Percentiles rank a stretch among this genome's conserved stretches.
phyloP scores from a whole-genome alignment of 2,888 invertebrate species.

The Chaitophorus viminalis region DNA sequence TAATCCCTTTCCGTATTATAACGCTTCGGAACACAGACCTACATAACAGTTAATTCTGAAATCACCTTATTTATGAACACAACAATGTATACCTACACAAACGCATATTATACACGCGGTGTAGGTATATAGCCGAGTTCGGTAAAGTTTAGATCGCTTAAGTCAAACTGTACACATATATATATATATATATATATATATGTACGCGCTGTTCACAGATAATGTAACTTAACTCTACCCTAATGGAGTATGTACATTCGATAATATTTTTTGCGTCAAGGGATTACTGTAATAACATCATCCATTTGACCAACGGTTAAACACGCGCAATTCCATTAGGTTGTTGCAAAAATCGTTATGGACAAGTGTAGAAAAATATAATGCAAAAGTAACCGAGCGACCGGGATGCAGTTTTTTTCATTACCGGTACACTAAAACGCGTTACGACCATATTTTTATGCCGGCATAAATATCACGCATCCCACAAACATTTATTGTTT shows the following conservation, averaged over 20 bases:
- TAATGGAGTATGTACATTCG: neutral
- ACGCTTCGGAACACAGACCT: constrained; percentile 3
- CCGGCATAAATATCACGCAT: too few relatives aligned
- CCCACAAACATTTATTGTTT: too few relatives aligned
- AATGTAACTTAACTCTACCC: neutral
- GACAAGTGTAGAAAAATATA: neutral
- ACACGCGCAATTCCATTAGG: too few relatives aligned
- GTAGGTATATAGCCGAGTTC: neutral
- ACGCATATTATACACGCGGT: too few relatives aligned
- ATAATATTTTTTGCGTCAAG: neutral
- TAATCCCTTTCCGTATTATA: constrained; percentile 13
- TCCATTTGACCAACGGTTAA: neutral
- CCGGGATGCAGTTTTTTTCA: too few relatives aligned
- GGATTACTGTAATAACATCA: neutral
- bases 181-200: too few relatives aligned
- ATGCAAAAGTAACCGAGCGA: too few relatives aligned
- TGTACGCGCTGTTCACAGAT: neutral
- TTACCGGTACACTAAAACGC: too few relatives aligned
- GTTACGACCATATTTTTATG: too few relatives aligned
- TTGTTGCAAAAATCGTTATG: neutral
- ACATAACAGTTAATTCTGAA: constrained; percentile 11
- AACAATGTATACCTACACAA: neutral
- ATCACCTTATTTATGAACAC: neutral
- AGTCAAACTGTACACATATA: neutral
- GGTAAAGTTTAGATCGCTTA: constrained; percentile 25